Evolutionary conservation across 2,888 invertebrate genomes (phyloP), one percentile per base, ranked within the genome.

Genomic region (Fissipunctia ypsillon): DNA sequence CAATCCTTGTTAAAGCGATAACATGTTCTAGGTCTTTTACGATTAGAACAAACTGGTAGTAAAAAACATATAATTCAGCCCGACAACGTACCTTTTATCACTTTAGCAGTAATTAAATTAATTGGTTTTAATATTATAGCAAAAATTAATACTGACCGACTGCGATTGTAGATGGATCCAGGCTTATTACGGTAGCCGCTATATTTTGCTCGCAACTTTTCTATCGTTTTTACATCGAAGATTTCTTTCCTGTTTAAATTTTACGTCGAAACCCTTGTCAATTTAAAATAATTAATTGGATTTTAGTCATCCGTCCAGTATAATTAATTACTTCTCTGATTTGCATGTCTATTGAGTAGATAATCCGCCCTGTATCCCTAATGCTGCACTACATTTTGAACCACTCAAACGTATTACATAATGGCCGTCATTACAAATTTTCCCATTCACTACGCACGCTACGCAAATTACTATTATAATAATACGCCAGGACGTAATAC

Each of bases 401-500:
- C 72, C 78, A 83, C 85, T 83, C 73, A 79, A 77, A 87, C 63
- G 61, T 80, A 79, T 83, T 78, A 72, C 70, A 52, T 76, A 82
- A 87, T 68, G 65, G 65, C 72, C 75, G 61, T 64, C 66, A 84
- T 72, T 70, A 76, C 60, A 73, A 74, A 81, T 80, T 71, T 80
- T 84, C 66, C 74, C 76, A 83, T 68, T 78, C 64, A 76, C 72
- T 68, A 85, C 78, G 78, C 87, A 87, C 87, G 83, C 83, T 80
- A 85, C 71, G 81, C 57, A 71, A 84, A 81, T 81, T 69, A 67
- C 71, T 71, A 67, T 83, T 75, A 66, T 80, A 81, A 81, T 81
- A 84, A 84, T 81, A 84, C 81, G 73, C 69, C 38, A 38, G 48
- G 60, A 68, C 52, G 52, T 73, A 73, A 66, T 82, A 78, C 59